A percentile compares a stretch with the other conserved stretches of the same genome.
phyloP scores from a whole-genome alignment of 53 echinoderm and acorn worm species.

The Holothuria scabra region DNA sequence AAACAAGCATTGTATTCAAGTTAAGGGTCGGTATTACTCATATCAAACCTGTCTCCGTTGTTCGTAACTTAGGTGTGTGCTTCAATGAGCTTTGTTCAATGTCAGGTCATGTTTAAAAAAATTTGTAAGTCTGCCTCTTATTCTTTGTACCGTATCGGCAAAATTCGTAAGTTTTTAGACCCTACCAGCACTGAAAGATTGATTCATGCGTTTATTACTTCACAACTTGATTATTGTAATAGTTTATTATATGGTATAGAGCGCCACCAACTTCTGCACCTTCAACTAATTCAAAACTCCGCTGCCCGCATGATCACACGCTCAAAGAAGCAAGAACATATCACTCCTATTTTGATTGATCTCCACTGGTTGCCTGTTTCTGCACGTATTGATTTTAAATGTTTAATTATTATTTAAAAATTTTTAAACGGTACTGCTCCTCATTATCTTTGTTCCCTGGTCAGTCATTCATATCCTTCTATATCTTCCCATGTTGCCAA shows the following conservation, averaged over 20 bases:
- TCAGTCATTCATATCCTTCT: too few species aligned
- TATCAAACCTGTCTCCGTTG: background rate
- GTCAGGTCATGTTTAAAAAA: background rate
- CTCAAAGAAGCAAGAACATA: too few species aligned
- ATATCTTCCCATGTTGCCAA: too few species aligned
- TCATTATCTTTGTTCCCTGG: too few species aligned
- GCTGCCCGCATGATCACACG: background rate
- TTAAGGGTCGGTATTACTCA: constrained; percentile 2
- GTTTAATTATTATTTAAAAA: too few species aligned
- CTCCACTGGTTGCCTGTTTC: too few species aligned
- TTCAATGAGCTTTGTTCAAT: background rate
- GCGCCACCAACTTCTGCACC: background rate
- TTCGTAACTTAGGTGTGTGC: background rate
- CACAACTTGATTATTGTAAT: constrained; percentile 9
- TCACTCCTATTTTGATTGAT: too few species aligned
- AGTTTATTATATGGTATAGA: background rate
- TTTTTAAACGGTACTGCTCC: too few species aligned
- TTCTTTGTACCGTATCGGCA: background rate
- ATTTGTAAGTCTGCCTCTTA: background rate
- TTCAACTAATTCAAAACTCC: constrained; percentile 16
- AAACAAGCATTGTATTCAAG: background rate
- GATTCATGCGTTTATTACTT: constrained; percentile 9
- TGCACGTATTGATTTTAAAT: too few species aligned
- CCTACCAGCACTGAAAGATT: constrained; percentile 5
- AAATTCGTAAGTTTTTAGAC: constrained; percentile 10